Base-by-base conservation (phyloP, 2,113 vertebrate species). In the Nothobranchius kuhntae region DNA sequence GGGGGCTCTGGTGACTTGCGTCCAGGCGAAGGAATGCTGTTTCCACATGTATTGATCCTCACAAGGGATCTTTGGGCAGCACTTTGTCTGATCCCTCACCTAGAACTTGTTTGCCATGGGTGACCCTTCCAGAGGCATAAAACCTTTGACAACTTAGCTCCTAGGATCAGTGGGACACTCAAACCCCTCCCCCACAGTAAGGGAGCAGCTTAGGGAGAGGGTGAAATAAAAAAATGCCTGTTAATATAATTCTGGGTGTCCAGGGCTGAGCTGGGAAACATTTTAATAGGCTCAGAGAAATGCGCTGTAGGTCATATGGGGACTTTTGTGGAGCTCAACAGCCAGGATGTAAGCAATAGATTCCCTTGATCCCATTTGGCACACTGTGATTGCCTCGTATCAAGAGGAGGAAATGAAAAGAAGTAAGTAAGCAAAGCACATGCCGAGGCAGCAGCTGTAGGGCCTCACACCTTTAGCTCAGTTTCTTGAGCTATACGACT, bases 281-380 rank as follows among this genome's bases (percentile, higher is more conserved):
- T 77, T 87, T 86, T 86, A 91, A 88, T 81, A 63, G 80, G 70
- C 77, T 79, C 81, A 45, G 78, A 61, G 61, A 88, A 88, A 84
- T 82, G 81, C 86, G 84, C 77, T 76, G 65, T 47, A 67, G 83
- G 89, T 92, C 91, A 89, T 73, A 72, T 36, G 73, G 74, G 63
- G 68, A 87, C 82, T 80, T 91, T 87, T 86, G 82, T 87, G 69
- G 70, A 78, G 83, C 77, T 88, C 65, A 72, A 59, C 72, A 79
- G 71, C 67, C 74, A 80, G 82, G 78, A 85, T 65, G 62, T 73
- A 73, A 59, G 24, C 68, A 82, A 65, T 66, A 67, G 68, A 64
- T 80, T 50, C 57, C 67, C 78, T 85, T 89, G 86, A 87, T 90
- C 80, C 86, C 80, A 26, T 61, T 17, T 12, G 71, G 63, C 57